Evolutionary conservation across 2,113 vertebrate genomes (phyloP).

Genomic region (Tragelaphus buxtoni): DNA sequence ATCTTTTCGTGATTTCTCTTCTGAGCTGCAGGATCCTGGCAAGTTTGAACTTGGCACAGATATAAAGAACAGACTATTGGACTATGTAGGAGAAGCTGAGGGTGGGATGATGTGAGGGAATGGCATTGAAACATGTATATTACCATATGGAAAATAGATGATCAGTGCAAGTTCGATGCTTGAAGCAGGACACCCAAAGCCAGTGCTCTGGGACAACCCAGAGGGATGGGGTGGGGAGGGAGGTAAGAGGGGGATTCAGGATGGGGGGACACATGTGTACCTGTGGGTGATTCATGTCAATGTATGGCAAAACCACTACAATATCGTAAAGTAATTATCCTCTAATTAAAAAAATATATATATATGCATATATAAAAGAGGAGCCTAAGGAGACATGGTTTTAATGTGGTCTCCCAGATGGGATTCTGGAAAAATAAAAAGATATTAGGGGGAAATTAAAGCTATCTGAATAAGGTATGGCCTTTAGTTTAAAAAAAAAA

Average conservation of each 20-base stretch:
- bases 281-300: neutral
- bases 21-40: neutral
- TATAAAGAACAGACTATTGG: neutral
- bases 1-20: neutral
- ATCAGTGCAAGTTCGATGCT: accelerated
- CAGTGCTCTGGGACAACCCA: neutral
- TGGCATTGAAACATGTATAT: neutral
- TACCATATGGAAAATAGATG: neutral
- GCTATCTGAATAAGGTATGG: neutral
- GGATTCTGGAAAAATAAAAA: neutral
- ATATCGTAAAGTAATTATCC: neutral
- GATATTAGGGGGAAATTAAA: neutral
- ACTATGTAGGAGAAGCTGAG: neutral
- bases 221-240: neutral
- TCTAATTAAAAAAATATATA: neutral
- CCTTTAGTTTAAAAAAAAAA: neutral
- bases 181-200: neutral
- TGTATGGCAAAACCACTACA: neutral
- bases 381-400: neutral
- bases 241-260: neutral
- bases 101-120: neutral
- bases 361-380: neutral
- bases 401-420: neutral
- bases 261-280: neutral
- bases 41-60: neutral